phyloP scores from a whole-genome alignment of 2,113 vertebrate species.

The Patagioenas fasciata region DNA sequence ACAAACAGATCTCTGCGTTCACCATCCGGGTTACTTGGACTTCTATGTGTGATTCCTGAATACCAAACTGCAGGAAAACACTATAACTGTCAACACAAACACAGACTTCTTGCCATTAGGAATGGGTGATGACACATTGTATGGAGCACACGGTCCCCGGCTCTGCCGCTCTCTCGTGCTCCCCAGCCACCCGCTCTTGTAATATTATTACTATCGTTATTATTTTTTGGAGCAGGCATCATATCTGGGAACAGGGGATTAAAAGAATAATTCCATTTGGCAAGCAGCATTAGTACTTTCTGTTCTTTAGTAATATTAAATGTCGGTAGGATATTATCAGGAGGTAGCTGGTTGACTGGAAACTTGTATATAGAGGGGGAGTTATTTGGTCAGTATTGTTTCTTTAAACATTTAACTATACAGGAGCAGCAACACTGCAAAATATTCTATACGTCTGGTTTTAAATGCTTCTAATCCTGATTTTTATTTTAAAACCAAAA shows the following conservation, averaged over 20 bases:
- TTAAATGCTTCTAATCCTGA: slow-evolving; percentile 50
- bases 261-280: background rate
- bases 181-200: background rate
- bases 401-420: background rate
- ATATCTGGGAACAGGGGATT: slow-evolving; percentile 22
- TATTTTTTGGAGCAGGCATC: background rate
- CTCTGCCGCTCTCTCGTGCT: background rate
- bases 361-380: background rate
- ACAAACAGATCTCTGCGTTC: background rate
- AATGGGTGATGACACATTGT: background rate
- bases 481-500: slow-evolving; percentile 65
- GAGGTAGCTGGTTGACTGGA: background rate
- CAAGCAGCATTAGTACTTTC: background rate
- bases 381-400: slow-evolving; percentile 1
- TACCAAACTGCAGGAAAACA: slow-evolving; percentile 3
- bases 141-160: background rate
- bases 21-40: background rate
- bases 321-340: background rate
- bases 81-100: slow-evolving; percentile 9
- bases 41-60: background rate
- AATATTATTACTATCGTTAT: background rate
- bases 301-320: background rate
- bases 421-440: slow-evolving; percentile 26
- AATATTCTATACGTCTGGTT: slow-evolving; percentile 22
- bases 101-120: background rate